Evolutionary conservation across 2,797 vertebrate genomes (phyloP).

Genomic region (Argentina silus): DNA sequence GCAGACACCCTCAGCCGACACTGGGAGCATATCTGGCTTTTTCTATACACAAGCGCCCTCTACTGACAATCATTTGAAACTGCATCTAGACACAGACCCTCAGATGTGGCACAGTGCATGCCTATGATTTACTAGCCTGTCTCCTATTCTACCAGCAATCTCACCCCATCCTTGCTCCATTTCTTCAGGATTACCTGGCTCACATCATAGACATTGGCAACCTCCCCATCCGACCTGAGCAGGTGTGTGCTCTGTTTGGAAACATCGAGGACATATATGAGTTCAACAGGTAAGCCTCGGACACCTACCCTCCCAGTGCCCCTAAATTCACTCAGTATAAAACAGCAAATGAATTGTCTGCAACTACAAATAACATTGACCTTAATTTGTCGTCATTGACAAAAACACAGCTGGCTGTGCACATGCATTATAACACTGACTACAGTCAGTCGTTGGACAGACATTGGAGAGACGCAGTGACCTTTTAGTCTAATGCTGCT

Average conservation of each 20-base stretch:
- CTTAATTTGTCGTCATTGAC: neutral
- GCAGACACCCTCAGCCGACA: neutral
- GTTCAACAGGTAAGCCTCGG: constrained; percentile 87
- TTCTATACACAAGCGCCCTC: constrained; percentile 40
- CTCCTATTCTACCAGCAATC: no score
- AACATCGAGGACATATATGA: constrained; percentile 98
- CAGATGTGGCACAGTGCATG: neutral
- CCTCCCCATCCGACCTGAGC: constrained; percentile 88
- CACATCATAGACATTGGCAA: constrained; percentile 89
- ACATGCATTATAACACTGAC: neutral
- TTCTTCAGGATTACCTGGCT: constrained; percentile 89
- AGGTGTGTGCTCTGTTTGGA: constrained; percentile 93
- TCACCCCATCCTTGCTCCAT: neutral
- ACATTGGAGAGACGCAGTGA: neutral
- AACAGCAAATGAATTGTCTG: neutral
- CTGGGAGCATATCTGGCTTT: neutral
- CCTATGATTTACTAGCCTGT: neutral
- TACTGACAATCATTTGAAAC: constrained; percentile 50
- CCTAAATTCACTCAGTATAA: neutral
- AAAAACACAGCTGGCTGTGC: neutral
- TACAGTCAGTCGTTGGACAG: neutral
- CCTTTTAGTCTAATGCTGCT: neutral
- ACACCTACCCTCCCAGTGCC: neutral
- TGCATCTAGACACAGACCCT: constrained; percentile 8
- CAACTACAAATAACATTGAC: neutral